Evolutionary conservation across 2,888 invertebrate species (phyloP).

Genomic region (Mythimna impura): DNA sequence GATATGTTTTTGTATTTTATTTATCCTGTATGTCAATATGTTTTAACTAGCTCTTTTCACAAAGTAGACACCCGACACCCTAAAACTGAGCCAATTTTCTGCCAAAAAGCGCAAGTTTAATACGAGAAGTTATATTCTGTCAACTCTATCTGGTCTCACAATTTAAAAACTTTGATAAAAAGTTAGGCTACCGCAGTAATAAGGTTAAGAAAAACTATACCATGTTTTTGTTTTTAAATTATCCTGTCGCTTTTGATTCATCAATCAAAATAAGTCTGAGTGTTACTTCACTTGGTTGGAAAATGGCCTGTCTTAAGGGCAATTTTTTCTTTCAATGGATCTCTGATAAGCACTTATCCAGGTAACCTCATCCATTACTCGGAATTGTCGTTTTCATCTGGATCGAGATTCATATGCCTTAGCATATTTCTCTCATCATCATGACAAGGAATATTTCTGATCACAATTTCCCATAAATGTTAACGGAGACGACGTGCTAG

Average conservation of each 20-base stretch:
- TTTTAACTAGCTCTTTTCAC: constrained; percentile 32
- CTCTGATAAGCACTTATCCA: neutral
- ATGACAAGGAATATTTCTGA: constrained; percentile 11
- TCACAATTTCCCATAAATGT: constrained; percentile 13
- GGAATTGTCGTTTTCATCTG: neutral
- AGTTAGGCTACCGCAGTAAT: constrained; percentile 15
- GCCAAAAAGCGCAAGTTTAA: constrained; percentile 33
- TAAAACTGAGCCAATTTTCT: constrained; percentile 23
- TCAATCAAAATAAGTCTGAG: neutral
- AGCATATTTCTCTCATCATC: constrained; percentile 2
- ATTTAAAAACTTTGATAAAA: constrained; percentile 37
- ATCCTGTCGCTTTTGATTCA: neutral
- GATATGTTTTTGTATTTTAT: neutral
- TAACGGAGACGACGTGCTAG: constrained; percentile 13
- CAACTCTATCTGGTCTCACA: constrained; percentile 16
- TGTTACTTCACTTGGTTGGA: neutral
- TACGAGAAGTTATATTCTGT: constrained; percentile 29
- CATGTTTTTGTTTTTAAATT: constrained; percentile 9
- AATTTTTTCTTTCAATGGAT: neutral
- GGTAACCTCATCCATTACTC: neutral
- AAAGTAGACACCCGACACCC: constrained; percentile 15
- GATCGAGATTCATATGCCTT: neutral
- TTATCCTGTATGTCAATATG: constrained; percentile 38
- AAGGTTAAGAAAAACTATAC: constrained; percentile 8
- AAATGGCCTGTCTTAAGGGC: neutral